Evolutionary conservation across 2,797 vertebrate species (phyloP).

Genomic region (Pampus argenteus): DNA sequence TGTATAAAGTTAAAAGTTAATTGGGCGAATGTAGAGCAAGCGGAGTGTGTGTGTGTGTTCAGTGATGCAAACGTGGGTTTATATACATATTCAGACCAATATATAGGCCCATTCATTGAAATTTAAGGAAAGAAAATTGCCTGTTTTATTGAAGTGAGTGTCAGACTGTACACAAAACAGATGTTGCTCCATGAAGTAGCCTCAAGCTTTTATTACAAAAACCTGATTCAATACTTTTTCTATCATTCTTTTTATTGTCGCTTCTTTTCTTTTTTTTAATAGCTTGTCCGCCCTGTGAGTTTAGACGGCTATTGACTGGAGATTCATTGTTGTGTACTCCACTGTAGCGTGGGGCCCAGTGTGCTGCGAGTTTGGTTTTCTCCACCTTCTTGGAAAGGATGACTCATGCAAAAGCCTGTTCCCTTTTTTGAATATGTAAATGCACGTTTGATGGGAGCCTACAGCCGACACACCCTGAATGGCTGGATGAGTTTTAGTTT

Average conservation of each 20-base stretch:
- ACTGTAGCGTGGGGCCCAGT: slow-evolving; percentile 1
- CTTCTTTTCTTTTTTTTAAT: background rate
- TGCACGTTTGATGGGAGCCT: slow-evolving; percentile 57
- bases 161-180: slow-evolving; percentile 61
- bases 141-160: slow-evolving; percentile 56
- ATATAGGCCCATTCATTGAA: too few relatives aligned
- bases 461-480: slow-evolving; percentile 60
- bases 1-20: background rate
- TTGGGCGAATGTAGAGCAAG: slow-evolving; percentile 2
- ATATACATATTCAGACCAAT: too few relatives aligned
- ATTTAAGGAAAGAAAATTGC: slow-evolving; percentile 47
- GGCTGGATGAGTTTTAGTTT: slow-evolving; percentile 57
- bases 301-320: slow-evolving; percentile 14
- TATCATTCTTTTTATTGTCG: slow-evolving; percentile 26
- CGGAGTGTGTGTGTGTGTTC: slow-evolving; percentile 28
- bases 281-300: slow-evolving; percentile 12
- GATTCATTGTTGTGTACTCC: slow-evolving; percentile 22
- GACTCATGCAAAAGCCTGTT: slow-evolving; percentile 68
- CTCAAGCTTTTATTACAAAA: slow-evolving; percentile 56
- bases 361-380: slow-evolving; percentile 45
- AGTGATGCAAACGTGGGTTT: too few relatives aligned
- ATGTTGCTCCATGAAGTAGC: slow-evolving; percentile 61
- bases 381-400: slow-evolving; percentile 71
- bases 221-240: slow-evolving; percentile 34
- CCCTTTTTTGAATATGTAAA: slow-evolving; percentile 78